These are phyloP conservation scores for Tapirus indicus DNA, from an alignment of 2,797 vertebrate species.

Conservation along the genomic window DNA sequence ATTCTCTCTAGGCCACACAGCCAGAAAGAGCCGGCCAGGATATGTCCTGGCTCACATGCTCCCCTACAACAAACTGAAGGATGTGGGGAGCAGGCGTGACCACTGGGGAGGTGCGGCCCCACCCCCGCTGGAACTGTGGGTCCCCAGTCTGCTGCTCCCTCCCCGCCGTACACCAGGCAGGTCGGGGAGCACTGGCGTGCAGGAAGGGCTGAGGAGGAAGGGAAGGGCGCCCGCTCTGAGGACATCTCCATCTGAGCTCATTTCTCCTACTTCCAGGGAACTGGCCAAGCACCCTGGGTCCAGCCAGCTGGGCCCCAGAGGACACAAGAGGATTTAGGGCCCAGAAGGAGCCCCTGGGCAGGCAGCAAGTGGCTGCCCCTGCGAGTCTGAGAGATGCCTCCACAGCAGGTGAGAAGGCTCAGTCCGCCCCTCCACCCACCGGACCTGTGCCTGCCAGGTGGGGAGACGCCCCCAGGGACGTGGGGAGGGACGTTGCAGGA, in stretches of 20 bases:
- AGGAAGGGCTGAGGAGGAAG: neutral
- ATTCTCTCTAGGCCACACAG: neutral
- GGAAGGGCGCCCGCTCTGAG: neutral
- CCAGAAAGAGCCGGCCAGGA: neutral
- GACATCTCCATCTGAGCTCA: neutral
- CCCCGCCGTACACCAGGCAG: accelerated
- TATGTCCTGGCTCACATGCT: neutral
- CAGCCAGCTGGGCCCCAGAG: neutral
- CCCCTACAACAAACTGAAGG: too few relatives aligned
- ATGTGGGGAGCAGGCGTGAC: too few relatives aligned
- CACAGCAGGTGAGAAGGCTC: neutral
- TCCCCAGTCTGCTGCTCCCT: neutral
- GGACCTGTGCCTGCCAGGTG: too few relatives aligned
- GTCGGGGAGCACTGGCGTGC: accelerated
- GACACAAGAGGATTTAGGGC: neutral
- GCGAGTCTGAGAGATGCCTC: neutral
- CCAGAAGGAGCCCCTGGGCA: neutral
- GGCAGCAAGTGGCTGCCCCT: accelerated
- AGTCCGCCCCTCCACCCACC: neutral
- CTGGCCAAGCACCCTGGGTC: accelerated
- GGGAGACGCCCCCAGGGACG: neutral
- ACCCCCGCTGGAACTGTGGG: too few relatives aligned
- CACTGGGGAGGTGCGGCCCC: neutral
- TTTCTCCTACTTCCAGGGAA: constrained; percentile 55
- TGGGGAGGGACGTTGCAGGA: neutral